phyloP scores from a whole-genome alignment of 2,797 vertebrate genomes.

The Sebastes hopkinsi region DNA sequence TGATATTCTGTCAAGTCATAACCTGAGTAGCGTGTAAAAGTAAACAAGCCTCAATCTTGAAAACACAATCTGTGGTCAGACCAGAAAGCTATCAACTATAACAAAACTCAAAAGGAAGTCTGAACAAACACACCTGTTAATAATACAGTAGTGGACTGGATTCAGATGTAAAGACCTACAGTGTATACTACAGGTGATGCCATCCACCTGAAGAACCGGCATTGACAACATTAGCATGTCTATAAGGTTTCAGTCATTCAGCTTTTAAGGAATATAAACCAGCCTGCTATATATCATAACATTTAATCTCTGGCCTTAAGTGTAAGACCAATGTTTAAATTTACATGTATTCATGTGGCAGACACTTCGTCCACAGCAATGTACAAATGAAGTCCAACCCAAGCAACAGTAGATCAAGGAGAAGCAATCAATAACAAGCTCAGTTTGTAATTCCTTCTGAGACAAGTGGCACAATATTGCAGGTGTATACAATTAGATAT shows the following conservation, averaged over 20 bases:
- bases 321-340: neutral
- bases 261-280: neutral
- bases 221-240: neutral
- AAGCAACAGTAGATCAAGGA: neutral
- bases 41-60: neutral
- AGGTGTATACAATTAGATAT: neutral
- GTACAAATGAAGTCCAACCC: neutral
- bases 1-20: neutral
- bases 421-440: neutral
- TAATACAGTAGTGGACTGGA: neutral
- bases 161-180: neutral
- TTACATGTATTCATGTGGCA: neutral
- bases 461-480: neutral
- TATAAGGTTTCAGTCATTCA: neutral
- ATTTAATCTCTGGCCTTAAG: accelerated
- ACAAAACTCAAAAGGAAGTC: neutral
- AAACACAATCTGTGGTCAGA: neutral
- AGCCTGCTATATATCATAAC: accelerated
- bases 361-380: neutral
- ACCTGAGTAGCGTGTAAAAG: neutral
- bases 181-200: neutral
- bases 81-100: neutral
- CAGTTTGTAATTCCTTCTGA: neutral
- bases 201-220: neutral
- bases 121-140: neutral